Percentiles rank a stretch among this genome's conserved stretches.
phyloP scores from a whole-genome alignment of 2,888 invertebrate species.

The Plemyria rubiginata region DNA sequence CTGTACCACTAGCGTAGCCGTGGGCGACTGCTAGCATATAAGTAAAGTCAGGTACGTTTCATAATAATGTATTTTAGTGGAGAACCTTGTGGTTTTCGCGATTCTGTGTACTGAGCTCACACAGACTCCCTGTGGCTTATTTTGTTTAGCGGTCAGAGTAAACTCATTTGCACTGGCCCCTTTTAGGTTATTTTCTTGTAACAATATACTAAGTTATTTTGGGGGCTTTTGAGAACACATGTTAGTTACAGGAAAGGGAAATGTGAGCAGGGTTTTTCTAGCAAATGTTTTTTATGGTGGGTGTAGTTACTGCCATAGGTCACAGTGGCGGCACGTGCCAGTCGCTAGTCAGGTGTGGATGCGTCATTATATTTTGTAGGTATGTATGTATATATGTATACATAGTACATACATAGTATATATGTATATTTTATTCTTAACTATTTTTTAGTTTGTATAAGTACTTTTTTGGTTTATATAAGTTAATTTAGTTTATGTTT shows the following conservation, averaged over 20 bases:
- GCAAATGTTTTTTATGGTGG: background rate
- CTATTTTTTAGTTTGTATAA: no score
- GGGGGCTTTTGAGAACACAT: background rate
- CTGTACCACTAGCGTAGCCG: no score
- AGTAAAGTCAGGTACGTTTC: background rate
- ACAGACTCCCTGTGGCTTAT: conserved; percentile 2
- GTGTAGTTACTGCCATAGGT: no score
- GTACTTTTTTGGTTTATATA: no score
- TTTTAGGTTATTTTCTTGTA: background rate
- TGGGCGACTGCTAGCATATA: no score
- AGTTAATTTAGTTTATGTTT: no score
- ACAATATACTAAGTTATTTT: background rate
- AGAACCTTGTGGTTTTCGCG: background rate
- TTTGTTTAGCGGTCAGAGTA: conserved; percentile 4
- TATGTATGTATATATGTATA: no score
- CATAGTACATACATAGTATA: no score
- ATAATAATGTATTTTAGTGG: background rate
- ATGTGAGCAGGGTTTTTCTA: background rate
- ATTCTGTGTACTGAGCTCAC: background rate
- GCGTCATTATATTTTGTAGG: no score
- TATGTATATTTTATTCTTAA: no score
- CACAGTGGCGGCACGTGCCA: no score
- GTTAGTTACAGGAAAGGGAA: background rate
- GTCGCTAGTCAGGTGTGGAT: no score
- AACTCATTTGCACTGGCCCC: conserved; percentile 4